Conservation (phyloP, 1,140 invertebrate species). For the Proales similis region DNA sequence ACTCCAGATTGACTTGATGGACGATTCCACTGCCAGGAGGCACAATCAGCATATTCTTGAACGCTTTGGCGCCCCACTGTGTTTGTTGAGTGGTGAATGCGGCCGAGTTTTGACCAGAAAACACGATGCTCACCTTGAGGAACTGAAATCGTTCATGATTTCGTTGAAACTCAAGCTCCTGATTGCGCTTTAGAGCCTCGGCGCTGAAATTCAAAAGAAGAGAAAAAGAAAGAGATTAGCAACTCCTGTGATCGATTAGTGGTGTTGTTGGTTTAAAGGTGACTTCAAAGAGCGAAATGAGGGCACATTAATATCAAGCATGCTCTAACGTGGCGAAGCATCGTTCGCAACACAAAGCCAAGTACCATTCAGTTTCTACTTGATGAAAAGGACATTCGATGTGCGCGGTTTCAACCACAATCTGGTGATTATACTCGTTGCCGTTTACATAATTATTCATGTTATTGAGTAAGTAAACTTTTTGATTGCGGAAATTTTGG, state of each 20-base stretch:
- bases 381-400: conserved; percentile 56
- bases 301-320: neutral
- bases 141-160: conserved; percentile 93
- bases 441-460: conserved; percentile 39
- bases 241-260: neutral
- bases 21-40: conserved; percentile 96
- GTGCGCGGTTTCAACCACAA: conserved; percentile 41
- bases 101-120: neutral
- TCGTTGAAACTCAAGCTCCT: conserved; percentile 87
- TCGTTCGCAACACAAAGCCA: conserved; percentile 39
- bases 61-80: conserved; percentile 92
- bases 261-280: neutral
- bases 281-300: conserved; percentile 2
- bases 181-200: conserved; percentile 83
- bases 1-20: conserved; percentile 95
- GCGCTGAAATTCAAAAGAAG: conserved; percentile 58
- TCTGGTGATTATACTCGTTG: conserved; percentile 40
- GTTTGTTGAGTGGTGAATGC: neutral
- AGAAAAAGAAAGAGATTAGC: conserved; percentile 7
- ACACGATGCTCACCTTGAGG: conserved; percentile 64
- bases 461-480: conserved; percentile 40
- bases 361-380: conserved; percentile 52
- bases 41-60: conserved; percentile 91
- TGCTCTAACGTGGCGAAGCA: conserved; percentile 3
- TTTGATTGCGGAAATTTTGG: conserved; percentile 50